Conservation (phyloP, 2,888 invertebrate genomes). For the Nephrocerus scutellatus region DNA sequence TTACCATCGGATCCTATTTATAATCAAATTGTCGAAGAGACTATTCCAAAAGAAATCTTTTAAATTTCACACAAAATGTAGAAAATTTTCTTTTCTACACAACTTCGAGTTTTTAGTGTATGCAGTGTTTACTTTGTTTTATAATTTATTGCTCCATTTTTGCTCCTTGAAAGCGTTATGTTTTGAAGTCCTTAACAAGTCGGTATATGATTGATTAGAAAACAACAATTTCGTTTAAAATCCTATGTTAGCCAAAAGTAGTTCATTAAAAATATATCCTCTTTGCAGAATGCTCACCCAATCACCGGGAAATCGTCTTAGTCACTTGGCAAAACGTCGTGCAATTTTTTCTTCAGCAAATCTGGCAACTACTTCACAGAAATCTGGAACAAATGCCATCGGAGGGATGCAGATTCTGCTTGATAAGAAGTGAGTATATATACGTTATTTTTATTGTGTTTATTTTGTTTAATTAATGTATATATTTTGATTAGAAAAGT, state of each 20-base stretch:
- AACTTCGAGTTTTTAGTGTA: too few species aligned
- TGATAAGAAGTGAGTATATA: conserved; percentile 36
- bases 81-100: too few species aligned
- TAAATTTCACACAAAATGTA: too few species aligned
- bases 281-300: conserved; percentile 46
- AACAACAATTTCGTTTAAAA: background rate
- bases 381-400: conserved; percentile 26
- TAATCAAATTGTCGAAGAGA: too few species aligned
- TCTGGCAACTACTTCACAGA: conserved; percentile 50
- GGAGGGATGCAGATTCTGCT: conserved; percentile 39
- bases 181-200: too few species aligned
- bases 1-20: too few species aligned
- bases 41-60: too few species aligned
- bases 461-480: conserved; percentile 2
- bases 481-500: conserved; percentile 28
- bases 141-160: too few species aligned
- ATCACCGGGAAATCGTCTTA: conserved; percentile 70
- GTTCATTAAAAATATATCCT: background rate
- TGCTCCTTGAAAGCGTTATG: too few species aligned
- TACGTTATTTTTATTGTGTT: background rate
- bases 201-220: too few species aligned
- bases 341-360: conserved; percentile 70
- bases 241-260: background rate
- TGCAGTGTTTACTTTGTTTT: too few species aligned
- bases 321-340: conserved; percentile 67